phyloP scores from a whole-genome alignment of 2,888 invertebrate genomes.

The Himalopsyche tibetana region DNA sequence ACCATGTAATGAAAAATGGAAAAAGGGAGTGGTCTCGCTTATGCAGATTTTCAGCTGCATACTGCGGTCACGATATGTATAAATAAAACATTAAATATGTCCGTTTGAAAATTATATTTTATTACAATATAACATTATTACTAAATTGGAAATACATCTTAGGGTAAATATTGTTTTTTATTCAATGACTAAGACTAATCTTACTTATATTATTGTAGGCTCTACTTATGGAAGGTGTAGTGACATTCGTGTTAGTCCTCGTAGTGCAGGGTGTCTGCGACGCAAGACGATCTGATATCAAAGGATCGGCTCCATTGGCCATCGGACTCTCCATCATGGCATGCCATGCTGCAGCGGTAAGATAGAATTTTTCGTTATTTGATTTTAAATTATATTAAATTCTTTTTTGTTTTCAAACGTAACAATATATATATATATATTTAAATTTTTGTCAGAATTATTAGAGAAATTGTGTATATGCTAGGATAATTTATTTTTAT shows the following conservation, averaged over 20 bases:
- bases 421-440: too few relatives aligned
- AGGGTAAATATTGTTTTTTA: not conserved
- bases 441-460: too few relatives aligned
- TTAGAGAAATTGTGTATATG: too few relatives aligned
- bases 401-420: too few relatives aligned
- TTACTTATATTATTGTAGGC: constrained; percentile 79
- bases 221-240: constrained; percentile 88
- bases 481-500: too few relatives aligned
- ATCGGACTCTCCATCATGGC: constrained; percentile 92
- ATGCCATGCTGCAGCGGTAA: constrained; percentile 90
- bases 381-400: too few relatives aligned
- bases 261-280: constrained; percentile 93
- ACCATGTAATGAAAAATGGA: not conserved
- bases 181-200: not conserved
- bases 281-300: constrained; percentile 85
- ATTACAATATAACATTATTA: not conserved
- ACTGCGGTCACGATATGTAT: too few relatives aligned
- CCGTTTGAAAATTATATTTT: too few relatives aligned
- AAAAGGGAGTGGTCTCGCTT: too few relatives aligned
- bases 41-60: too few relatives aligned
- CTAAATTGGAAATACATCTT: not conserved
- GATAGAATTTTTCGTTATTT: constrained; percentile 69
- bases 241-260: constrained; percentile 91
- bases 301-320: constrained; percentile 89
- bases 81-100: too few relatives aligned